phyloP scores from a whole-genome alignment of 2,888 invertebrate species.

The Eucriotettix oculatus region DNA sequence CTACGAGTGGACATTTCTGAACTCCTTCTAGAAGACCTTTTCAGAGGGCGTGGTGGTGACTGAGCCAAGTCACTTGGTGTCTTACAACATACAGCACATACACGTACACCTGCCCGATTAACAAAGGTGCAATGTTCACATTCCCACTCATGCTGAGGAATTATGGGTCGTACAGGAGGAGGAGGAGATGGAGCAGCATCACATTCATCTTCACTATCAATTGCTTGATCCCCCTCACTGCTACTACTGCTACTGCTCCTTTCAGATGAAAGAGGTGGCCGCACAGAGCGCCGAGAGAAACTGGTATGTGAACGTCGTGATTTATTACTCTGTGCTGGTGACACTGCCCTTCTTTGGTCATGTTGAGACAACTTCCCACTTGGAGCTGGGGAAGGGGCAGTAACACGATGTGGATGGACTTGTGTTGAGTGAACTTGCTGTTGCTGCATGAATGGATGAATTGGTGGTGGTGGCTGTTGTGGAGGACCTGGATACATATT shows the following conservation, averaged over 20 bases:
- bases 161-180: slow-evolving; percentile 25
- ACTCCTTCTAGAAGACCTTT: slow-evolving; percentile 14
- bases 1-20: slow-evolving; percentile 6
- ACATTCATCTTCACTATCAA: neutral
- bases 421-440: slow-evolving; percentile 10
- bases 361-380: slow-evolving; percentile 7
- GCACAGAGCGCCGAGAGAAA: neutral
- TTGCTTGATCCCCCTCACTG: slow-evolving; percentile 10
- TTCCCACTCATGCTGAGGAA: slow-evolving; percentile 50
- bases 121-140: slow-evolving; percentile 85
- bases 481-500: slow-evolving; percentile 16
- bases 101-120: slow-evolving; percentile 59
- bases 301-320: neutral
- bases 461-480: slow-evolving; percentile 21
- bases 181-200: slow-evolving; percentile 21
- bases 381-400: slow-evolving; percentile 3
- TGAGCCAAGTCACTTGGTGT: slow-evolving; percentile 30
- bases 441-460: neutral
- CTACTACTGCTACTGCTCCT: slow-evolving; percentile 4
- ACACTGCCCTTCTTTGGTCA: slow-evolving; percentile 19
- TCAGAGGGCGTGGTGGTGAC: neutral
- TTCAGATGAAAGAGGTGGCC: neutral
- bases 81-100: slow-evolving; percentile 76
- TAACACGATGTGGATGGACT: slow-evolving; percentile 18
- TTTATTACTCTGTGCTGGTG: slow-evolving; percentile 21